Conservation (phyloP, 1,140 invertebrate genomes). For the Drosophila parabipectinata region DNA sequence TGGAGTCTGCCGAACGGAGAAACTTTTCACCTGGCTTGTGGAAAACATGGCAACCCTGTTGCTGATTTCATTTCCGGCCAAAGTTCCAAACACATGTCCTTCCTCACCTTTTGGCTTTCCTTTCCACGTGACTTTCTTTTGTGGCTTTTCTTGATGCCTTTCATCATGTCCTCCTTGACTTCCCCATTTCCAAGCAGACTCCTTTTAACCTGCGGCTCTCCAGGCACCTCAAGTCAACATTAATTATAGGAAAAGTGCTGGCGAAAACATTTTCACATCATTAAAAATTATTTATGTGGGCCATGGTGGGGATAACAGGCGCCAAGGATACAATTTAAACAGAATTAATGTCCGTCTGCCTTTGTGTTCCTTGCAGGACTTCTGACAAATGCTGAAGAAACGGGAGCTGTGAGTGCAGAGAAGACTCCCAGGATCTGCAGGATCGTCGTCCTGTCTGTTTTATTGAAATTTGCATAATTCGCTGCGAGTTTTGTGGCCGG, state of each 20-base stretch:
- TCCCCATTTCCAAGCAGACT: too few relatives aligned
- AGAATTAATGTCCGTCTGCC: slow-evolving; percentile 44
- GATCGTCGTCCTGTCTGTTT: slow-evolving; percentile 3
- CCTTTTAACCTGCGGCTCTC: slow-evolving; percentile 1
- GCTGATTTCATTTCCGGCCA: slow-evolving; percentile 31
- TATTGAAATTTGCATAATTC: slow-evolving; percentile 53
- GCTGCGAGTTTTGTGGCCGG: slow-evolving; percentile 39
- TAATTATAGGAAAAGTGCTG: slow-evolving; percentile 52
- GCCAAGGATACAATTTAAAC: slow-evolving; percentile 46
- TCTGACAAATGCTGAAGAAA: slow-evolving; percentile 1
- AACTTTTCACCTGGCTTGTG: not conserved
- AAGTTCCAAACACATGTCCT: slow-evolving; percentile 28
- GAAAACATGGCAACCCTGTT: not conserved
- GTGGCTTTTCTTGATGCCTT: slow-evolving; percentile 18
- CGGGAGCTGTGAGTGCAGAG: slow-evolving; percentile 10
- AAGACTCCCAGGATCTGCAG: slow-evolving; percentile 11
- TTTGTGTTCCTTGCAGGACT: not conserved
- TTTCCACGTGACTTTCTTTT: slow-evolving; percentile 41
- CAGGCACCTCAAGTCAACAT: slow-evolving; percentile 29
- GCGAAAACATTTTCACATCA: slow-evolving; percentile 57
- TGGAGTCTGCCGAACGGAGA: not conserved
- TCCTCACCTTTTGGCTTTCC: slow-evolving; percentile 17
- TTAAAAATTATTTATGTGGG: slow-evolving; percentile 67
- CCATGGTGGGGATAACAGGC: slow-evolving; percentile 37
- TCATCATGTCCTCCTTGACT: slow-evolving; percentile 2